Evolutionary conservation across 2,113 vertebrate genomes (phyloP).

Genomic region (Clarias macrocephalus): DNA sequence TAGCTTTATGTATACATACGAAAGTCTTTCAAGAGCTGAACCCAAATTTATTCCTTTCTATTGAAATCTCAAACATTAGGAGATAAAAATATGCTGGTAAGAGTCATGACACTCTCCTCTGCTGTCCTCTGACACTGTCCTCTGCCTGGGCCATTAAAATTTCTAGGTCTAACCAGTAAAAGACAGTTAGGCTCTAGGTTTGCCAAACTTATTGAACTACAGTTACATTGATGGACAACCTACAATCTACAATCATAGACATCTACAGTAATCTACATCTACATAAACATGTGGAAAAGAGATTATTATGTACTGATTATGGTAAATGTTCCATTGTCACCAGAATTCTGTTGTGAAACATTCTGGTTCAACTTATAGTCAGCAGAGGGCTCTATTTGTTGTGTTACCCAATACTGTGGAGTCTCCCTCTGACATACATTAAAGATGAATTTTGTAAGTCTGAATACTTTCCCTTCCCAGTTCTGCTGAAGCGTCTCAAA

Average conservation of each 20-base stretch:
- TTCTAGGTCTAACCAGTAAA: slow-evolving; percentile 65
- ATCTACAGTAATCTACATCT: neutral
- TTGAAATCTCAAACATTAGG: slow-evolving; percentile 66
- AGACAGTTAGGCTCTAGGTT: neutral
- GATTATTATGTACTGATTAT: slow-evolving; percentile 67
- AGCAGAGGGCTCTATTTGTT: slow-evolving; percentile 11
- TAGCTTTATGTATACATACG: slow-evolving; percentile 63
- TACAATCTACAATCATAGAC: too few relatives aligned
- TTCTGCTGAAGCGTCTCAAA: slow-evolving; percentile 64
- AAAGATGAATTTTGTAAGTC: slow-evolving; percentile 66
- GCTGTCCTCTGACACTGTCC: too few relatives aligned
- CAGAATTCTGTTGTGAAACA: slow-evolving; percentile 48
- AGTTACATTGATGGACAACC: too few relatives aligned
- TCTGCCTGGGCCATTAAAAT: slow-evolving; percentile 67
- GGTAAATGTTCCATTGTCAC: slow-evolving; percentile 63
- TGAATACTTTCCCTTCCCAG: slow-evolving; percentile 71
- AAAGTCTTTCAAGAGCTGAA: slow-evolving; percentile 67
- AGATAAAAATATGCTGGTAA: slow-evolving; percentile 73
- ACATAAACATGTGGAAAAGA: neutral
- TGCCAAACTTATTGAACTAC: neutral
- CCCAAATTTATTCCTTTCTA: slow-evolving; percentile 68
- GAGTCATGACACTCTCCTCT: too few relatives aligned
- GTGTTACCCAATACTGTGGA: slow-evolving; percentile 31
- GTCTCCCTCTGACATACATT: slow-evolving; percentile 55
- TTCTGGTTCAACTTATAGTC: neutral